Base-by-base conservation (phyloP, 2,888 invertebrate species). In the Slavum lentiscoides region DNA sequence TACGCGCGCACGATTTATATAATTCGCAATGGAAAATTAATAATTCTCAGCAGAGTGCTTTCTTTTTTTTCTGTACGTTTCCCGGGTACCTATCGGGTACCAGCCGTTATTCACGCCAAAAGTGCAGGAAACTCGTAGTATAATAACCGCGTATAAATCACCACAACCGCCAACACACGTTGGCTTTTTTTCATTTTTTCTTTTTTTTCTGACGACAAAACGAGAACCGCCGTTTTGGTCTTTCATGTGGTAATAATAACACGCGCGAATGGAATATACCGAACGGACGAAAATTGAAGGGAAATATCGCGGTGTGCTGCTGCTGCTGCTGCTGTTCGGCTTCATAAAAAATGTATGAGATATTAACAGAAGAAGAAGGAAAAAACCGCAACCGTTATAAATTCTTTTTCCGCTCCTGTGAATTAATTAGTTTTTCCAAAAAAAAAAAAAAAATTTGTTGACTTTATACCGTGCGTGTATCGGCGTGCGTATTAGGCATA, bases 221-320 rank as follows among this genome's bases (percentile, higher is more conserved):
- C 13, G n/a, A 59, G 58, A 68, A 75, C 30, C 30, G 4, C 30
- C 30, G 30, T 30, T 61, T 77, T 61, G 69, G 76, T 62, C 76
- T 77, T 77, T 77, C 76, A 77, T 77, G 76, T 77, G 76, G 53
- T 77, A 77, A 75, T 75, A 37, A 30, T 30, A n/a, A n/a, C n/a
- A n/a, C n/a, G n/a, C n/a, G 66, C 23, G 58, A 66, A 74, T 66
- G 64, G 66, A 64, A 74, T 55, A 66, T 53, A 55, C n/a, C 67
- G 67, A 68, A 13, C 58, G 37, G 17, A n/a, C 39, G 5, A 59
- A 67, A 58, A 75, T 66, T 67, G 37, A 75, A 75, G 58, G 13
- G 17, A 30, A 30, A 30, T 30, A 30, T 30, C 55, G n/a, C 66
- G 58, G 37, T 49, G 64, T 39, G 13, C 55, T n/a, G 37, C 30